Conservation (phyloP, 1,140 invertebrate genomes). For the Anoplolepis gracilipes region DNA sequence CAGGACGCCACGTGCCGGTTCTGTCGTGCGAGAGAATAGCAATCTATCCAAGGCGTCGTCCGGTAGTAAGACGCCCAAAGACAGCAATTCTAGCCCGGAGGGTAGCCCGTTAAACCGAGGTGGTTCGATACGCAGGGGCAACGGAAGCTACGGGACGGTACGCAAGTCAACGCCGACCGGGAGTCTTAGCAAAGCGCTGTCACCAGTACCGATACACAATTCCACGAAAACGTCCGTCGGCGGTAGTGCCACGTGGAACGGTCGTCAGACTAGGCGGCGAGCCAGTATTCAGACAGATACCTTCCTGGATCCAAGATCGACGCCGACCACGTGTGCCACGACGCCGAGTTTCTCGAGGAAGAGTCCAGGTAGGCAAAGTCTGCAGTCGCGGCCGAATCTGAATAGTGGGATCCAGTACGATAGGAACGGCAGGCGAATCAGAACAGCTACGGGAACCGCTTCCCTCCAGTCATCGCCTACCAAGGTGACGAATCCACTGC, state of each 20-base stretch:
- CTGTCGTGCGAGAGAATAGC: slow-evolving; percentile 85
- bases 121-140: slow-evolving; percentile 57
- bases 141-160: slow-evolving; percentile 60
- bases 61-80: slow-evolving; percentile 79
- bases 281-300: slow-evolving; percentile 89
- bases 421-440: slow-evolving; percentile 86
- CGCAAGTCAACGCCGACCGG: slow-evolving; percentile 82
- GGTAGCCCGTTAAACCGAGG: slow-evolving; percentile 80
- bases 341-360: slow-evolving; percentile 88
- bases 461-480: slow-evolving; percentile 88
- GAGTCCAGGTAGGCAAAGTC: slow-evolving; percentile 88
- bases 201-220: slow-evolving; percentile 65
- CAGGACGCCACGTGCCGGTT: slow-evolving; percentile 84
- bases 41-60: slow-evolving; percentile 85
- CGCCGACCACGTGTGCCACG: slow-evolving; percentile 76
- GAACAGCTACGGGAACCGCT: slow-evolving; percentile 79
- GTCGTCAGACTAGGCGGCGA: slow-evolving; percentile 87
- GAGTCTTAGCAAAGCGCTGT: slow-evolving; percentile 83
- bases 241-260: slow-evolving; percentile 91
- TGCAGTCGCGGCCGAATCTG: slow-evolving; percentile 86
- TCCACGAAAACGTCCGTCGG: slow-evolving; percentile 65
- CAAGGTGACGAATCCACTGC: slow-evolving; percentile 87
- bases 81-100: slow-evolving; percentile 82
- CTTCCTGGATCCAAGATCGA: slow-evolving; percentile 85
- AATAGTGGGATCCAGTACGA: slow-evolving; percentile 84